Conservation (phyloP, 2,888 invertebrate genomes). For the Serripes groenlandicus region DNA sequence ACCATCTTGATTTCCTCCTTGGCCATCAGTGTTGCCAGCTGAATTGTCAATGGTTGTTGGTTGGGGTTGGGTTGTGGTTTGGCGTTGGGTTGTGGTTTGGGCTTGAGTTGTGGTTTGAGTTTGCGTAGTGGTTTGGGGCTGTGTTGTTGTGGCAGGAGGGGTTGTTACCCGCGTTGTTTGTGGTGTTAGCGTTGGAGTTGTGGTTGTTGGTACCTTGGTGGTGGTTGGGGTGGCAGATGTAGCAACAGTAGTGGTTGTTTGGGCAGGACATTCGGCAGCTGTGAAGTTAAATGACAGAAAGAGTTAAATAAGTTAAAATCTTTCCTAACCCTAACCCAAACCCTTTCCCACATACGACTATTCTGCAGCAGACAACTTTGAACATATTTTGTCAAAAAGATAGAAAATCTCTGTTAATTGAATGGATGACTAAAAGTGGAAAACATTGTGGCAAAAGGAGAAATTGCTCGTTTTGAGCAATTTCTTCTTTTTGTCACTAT, state of each 20-base stretch:
- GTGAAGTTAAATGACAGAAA: not conserved
- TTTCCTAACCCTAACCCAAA: no score
- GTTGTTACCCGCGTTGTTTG: not conserved
- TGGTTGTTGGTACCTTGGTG: not conserved
- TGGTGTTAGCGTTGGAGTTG: not conserved
- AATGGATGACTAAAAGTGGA: no score
- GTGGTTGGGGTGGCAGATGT: not conserved
- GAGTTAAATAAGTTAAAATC: not conserved
- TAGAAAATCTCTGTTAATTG: no score
- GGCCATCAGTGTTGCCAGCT: not conserved
- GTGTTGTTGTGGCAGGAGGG: slow-evolving; percentile 5
- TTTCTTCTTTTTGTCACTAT: no score
- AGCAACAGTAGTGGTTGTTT: not conserved
- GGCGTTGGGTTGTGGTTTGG: not conserved
- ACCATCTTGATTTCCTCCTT: not conserved
- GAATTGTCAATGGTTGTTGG: not conserved
- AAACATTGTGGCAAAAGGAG: no score
- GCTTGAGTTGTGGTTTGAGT: not conserved
- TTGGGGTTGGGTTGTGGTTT: not conserved
- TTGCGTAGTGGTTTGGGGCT: not conserved
- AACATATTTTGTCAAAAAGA: no score
- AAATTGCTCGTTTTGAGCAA: no score
- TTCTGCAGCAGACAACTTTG: no score
- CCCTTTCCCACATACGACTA: no score
- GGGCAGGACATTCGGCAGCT: not conserved